Evolutionary conservation across 1,140 invertebrate genomes (phyloP), one percentile per base, ranked within the genome.

Genomic region (Phymastichus coffea): DNA sequence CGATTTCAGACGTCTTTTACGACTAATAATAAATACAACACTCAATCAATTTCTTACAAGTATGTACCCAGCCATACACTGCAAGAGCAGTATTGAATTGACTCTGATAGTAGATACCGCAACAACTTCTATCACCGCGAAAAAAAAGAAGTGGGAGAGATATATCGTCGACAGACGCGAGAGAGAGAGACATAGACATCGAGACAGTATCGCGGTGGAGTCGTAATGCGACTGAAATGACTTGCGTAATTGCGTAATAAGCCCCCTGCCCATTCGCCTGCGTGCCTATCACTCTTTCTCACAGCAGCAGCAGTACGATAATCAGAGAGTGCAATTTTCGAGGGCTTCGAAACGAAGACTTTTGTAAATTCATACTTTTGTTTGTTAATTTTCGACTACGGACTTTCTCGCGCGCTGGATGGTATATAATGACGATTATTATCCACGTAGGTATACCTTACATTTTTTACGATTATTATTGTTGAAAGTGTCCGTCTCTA

Each of bases 241-340:
- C 73, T 66, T 63, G 56, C 53, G 69, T 78, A 77, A 79, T 77
- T 77, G 68, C 69, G 66, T 76, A 79, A 78, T 75, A 72, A 76
- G 71, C 54, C 67, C 69, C 60, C 63, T 58, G 61, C n/a, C n/a
- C n/a, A n/a, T n/a, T n/a, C n/a, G n/a, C n/a, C n/a, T 61, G 53
- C 12, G 19, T 10, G 4, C 9, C 37, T n/a, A 44, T 41, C 28
- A 43, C 6, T 6, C 23, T 41, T 33, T 59, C 46, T 19, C 28
- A 12, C 17, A n/a, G n/a, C n/a, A n/a, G n/a, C n/a, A n/a, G n/a
- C n/a, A n/a, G n/a, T n/a, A 26, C 25, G 49, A 65, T 70, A 71
- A 74, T 74, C 69, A 70, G 66, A 64, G 70, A 68, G 64, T 71
- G 61, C 58, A 58, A 63, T 58, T 60, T 60, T 46, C 46, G 47